Evolutionary conservation across 92 coral and sea anemone species (phyloP), one percentile per base, ranked within the genome.

Genomic region (Phenganax marumi): DNA sequence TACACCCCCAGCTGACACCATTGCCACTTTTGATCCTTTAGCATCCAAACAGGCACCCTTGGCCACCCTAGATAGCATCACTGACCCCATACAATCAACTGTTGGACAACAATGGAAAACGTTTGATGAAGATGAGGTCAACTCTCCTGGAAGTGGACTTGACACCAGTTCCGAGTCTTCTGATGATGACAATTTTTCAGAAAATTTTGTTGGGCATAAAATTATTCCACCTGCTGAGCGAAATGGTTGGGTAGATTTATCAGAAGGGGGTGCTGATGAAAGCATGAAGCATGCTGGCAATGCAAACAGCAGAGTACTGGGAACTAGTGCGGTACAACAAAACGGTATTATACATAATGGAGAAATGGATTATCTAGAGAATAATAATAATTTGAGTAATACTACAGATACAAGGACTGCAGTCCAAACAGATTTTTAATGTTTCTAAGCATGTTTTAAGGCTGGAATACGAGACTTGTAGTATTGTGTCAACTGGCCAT

Each of bases 371-470:
- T 68, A 25, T 6, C 13, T 19, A 8, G 73, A 63, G 7, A 78
- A 78, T 1, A 78, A 78, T 78, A 63, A 78, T 24, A 61, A 61
- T 24, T 24, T 24, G 11, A 19, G 52, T 18, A 76, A 22, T 17
- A 76, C 81, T 2, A 57, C 49, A 51, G 83, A 78, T 8, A 68
- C 24, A 18, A 65, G 83, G 52, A 61, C 72, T 17, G 83, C 83
- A 16, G 63, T 78, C 17, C 83, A 78, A 78, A 78, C 83, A 10
- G 83, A 78, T 78, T 78, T 78, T 50, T 78, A 22, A 62, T 56
- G 47, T 12, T 58, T 25, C 7, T 9, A 26, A 33, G 5, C 43
- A 33, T 33, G 43, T 33, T 33, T 33, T 1, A 33, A 33, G 43
- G 43, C 43, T 33, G 7, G 63, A 56, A 8, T 56, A 56, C n/a